Evolutionary conservation across 2,888 invertebrate genomes (phyloP), one percentile per base, ranked within the genome.

Genomic region (Rotaria magnacalcarata): DNA sequence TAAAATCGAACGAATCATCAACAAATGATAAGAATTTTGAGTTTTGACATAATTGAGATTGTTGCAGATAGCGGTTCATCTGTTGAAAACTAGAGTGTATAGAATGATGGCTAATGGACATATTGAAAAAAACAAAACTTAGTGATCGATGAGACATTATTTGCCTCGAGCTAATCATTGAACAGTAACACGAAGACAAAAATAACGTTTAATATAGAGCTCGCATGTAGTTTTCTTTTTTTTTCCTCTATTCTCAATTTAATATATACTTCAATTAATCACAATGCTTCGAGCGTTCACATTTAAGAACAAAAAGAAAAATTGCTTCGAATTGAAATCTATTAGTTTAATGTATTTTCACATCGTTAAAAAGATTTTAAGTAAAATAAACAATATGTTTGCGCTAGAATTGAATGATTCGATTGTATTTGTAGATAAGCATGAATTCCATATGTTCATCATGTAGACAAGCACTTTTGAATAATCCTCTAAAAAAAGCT

Each of bases 331-430:
- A 52, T 52, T 54, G 5, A 4, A 67, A 67, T 41, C 5, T 67
- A 19, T 67, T 67, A 34, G 67, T 67, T 67, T 67, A 34, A 67
- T 67, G 67, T 67, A 67, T 67, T 34, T 67, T 27, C 27, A 67
- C 19, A 60, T 60, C n/a, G 27, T 60, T 60, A 24, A 8, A 21
- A 56, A 56, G 14, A 52, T 14, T 14, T 14, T 3, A 52, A 52
- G 8, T 14, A 3, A 11, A 52, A 52, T 14, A 11, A 52, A 47
- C 8, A 47, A 47, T 10, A 7, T 47, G 34, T 34, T 34, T 2
- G 2, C 34, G 34, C 34, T 34, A 34, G 34, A 34, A 34, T 34
- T 34, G 34, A 34, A 34, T 34, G 34, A 34, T 34, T 34, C 34
- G 34, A 34, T 34, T 34, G 34, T 34, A 34, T 34, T 67, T 67